These are phyloP conservation scores for Rhodinocichla rosea DNA, from an alignment of 2,113 vertebrate species.

Conservation along the genomic window DNA sequence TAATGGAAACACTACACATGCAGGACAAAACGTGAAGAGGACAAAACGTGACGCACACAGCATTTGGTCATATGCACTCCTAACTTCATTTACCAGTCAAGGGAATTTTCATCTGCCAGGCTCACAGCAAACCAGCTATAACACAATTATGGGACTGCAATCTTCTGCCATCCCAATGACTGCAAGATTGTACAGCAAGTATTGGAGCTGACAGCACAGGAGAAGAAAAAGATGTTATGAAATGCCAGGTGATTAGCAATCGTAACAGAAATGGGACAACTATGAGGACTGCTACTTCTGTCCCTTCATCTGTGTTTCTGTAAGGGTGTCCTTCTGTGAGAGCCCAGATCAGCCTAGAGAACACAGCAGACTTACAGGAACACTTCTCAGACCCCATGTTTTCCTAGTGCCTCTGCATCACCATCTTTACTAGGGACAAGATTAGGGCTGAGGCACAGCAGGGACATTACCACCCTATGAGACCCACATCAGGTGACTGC, in stretches of 20 bases:
- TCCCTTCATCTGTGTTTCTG: not conserved
- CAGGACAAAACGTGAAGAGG: not conserved
- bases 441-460: not conserved
- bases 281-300: not conserved
- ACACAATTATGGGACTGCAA: not conserved
- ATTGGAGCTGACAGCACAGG: not conserved
- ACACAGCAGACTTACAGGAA: not conserved
- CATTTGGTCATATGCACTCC: not conserved
- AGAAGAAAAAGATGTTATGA: not conserved
- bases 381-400: not conserved
- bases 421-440: not conserved
- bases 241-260: not conserved
- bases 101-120: not conserved
- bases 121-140: not conserved
- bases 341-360: not conserved
- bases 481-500: not conserved
- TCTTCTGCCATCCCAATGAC: not conserved
- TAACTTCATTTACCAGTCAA: not conserved
- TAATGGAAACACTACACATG: fast-evolving
- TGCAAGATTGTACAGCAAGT: not conserved
- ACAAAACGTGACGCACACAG: not conserved
- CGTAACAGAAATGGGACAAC: not conserved
- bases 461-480: not conserved
- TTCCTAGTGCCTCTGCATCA: not conserved
- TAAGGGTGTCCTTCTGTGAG: not conserved